These are phyloP conservation scores for Sebastes fasciatus DNA, from an alignment of 2,113 vertebrate genomes.

Conservation along the genomic window DNA sequence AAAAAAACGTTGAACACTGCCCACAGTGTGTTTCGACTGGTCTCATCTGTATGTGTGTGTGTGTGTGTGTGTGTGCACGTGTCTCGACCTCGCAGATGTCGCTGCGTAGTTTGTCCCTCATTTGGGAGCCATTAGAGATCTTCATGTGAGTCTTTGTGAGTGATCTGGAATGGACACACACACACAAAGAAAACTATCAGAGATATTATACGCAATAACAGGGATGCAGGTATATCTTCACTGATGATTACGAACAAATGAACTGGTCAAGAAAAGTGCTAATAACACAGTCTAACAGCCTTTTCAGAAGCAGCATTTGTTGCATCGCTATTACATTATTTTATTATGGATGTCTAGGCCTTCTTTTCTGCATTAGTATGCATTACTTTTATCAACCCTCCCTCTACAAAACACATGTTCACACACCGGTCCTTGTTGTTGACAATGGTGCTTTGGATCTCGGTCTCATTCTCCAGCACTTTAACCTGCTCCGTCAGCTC, in stretches of 20 bases:
- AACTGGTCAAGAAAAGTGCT: neutral
- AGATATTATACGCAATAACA: neutral
- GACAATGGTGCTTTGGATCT: constrained; percentile 85
- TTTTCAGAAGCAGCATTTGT: neutral
- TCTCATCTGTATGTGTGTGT: neutral
- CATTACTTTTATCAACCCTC: neutral
- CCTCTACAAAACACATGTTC: neutral
- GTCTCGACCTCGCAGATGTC: constrained; percentile 79
- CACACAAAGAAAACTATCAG: neutral
- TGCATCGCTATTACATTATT: neutral
- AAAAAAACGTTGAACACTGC: too few relatives aligned
- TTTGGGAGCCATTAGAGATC: constrained; percentile 81
- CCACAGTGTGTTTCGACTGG: constrained; percentile 1
- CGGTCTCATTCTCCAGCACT: constrained; percentile 86
- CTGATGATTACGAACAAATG: neutral
- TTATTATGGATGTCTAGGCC: neutral
- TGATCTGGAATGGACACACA: constrained; percentile 73
- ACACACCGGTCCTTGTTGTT: constrained; percentile 88
- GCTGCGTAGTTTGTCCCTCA: constrained; percentile 83
- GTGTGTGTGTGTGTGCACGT: neutral
- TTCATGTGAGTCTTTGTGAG: constrained; percentile 83
- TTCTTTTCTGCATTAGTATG: neutral
- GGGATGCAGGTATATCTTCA: neutral
- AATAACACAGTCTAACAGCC: neutral
- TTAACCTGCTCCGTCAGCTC: constrained; percentile 86